A percentile compares a stretch with the other conserved stretches of the same genome.
phyloP scores from a whole-genome alignment of 1,140 invertebrate genomes.

The Hyles vespertilio region DNA sequence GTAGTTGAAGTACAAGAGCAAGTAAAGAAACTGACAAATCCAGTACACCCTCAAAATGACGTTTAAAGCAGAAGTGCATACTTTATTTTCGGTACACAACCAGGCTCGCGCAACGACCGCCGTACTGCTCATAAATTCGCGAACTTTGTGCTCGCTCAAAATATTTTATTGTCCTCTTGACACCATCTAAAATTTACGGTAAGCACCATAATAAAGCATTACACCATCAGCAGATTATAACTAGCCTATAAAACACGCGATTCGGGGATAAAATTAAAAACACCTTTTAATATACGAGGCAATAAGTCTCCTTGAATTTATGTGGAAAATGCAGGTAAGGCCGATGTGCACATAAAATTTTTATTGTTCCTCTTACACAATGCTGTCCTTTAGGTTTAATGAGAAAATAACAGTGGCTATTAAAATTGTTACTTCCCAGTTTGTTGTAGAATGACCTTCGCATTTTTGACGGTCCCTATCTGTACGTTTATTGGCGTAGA shows the following conservation, averaged over 20 bases:
- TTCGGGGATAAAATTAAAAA: constrained; percentile 24
- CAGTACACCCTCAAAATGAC: too few species aligned
- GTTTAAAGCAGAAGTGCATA: too few species aligned
- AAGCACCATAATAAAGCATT: constrained; percentile 23
- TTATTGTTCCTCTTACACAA: constrained; percentile 16
- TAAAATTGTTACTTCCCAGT: not conserved
- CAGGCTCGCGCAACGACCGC: too few species aligned
- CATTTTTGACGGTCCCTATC: too few species aligned
- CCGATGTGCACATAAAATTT: constrained; percentile 12
- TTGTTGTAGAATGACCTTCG: too few species aligned
- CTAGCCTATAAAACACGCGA: constrained; percentile 14
- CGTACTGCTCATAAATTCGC: not conserved
- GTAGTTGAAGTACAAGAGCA: too few species aligned
- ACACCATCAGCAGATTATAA: constrained; percentile 17
- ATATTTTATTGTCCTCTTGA: constrained; percentile 28
- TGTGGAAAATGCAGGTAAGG: constrained; percentile 7
- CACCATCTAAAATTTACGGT: constrained; percentile 27
- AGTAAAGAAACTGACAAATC: too few species aligned
- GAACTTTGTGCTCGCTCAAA: constrained; percentile 4
- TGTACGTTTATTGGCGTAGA: too few species aligned
- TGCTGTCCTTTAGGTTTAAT: constrained; percentile 13
- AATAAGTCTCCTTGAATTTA: constrained; percentile 16
- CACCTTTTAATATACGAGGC: constrained; percentile 14
- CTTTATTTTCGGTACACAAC: too few species aligned
- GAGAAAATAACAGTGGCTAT: constrained; percentile 13